Percentiles rank a stretch among this genome's conserved stretches.
Evolutionary conservation across 2,888 invertebrate species (phyloP).

Genomic region (Rhimphoctona megacephalus): DNA sequence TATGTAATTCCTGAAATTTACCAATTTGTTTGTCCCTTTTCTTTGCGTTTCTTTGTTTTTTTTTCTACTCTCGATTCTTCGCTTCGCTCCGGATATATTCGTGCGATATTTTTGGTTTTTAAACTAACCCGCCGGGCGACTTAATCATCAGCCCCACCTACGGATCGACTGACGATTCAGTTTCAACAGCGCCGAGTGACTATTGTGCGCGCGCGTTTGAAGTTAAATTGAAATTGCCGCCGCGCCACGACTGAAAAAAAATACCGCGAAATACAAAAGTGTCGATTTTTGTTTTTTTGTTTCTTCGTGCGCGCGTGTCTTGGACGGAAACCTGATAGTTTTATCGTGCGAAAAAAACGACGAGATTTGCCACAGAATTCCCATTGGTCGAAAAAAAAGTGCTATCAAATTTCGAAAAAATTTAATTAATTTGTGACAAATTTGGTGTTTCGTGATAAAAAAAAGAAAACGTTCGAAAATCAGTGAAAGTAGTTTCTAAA

Average conservation of each 20-base stretch:
- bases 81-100: background rate
- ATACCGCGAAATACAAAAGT: conserved; percentile 39
- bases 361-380: too few species aligned
- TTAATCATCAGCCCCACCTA: conserved; percentile 7
- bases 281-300: background rate
- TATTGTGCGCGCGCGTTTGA: conserved; percentile 15
- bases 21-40: conserved; percentile 22
- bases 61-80: background rate
- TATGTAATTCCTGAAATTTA: conserved; percentile 8
- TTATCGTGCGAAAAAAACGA: background rate
- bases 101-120: conserved; percentile 1
- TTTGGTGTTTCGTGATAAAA: background rate
- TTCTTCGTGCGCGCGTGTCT: background rate
- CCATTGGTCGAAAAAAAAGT: background rate
- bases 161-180: background rate
- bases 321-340: background rate
- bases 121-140: background rate
- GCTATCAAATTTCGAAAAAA: background rate
- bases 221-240: conserved; percentile 33
- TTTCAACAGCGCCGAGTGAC: background rate
- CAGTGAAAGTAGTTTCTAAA: background rate
- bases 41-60: background rate
- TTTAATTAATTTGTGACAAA: background rate
- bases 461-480: background rate
- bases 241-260: background rate